Base-by-base conservation (phyloP, 2,888 invertebrate genomes). In the Caenorhabditis sp. region DNA sequence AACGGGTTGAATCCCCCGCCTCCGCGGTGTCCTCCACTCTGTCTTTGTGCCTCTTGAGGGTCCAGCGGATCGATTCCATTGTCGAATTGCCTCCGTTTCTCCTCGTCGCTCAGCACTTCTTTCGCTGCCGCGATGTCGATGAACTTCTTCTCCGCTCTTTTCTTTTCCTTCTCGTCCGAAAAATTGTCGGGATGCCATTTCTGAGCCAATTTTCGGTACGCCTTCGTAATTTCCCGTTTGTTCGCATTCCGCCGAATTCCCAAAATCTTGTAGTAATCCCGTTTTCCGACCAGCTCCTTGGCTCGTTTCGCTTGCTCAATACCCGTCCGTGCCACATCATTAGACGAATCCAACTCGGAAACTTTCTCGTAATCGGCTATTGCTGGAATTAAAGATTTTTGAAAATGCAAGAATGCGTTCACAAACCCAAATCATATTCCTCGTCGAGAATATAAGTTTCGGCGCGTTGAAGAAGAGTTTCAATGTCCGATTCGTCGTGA, bases 111-210 rank as follows among this genome's bases (percentile, higher is more conserved):
- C 15, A 95, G 92, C 18, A 97, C 97, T 94, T 99, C 99, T 93
- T 99, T 99, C 69, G 99, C 99, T 47, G 98, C 96, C 2, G 98
- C 99, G 90, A 99, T 95, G 92, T 99, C 98, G 84, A 99, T 97
- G 92, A 99, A 99, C 93, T 95, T 97, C 93, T 97, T 97, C 93
- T 99, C 96, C 0, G 99, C 99, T 60, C 95, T 93, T 92, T 86
- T 84, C 68, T 86, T 87, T 28, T 93, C 92, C 92, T 96, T 96
- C 83, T 95, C 95, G 67, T 94, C 94, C 67, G 94, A 94, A 93
- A 95, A 98, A 93, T 96, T 97, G 93, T 99, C 99, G 0, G 99
- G 99, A 93, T 99, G 99, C 98, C 98, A 99, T 93, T 97, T 96
- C 93, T 97, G 96, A n/a, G 99, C 99, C 69, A 96, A 94, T 93